Evolutionary conservation across 35 echinoderm and acorn worm genomes (phyloP), one percentile per base, ranked within the genome.

Genomic region (Ophioderma brevispina): DNA sequence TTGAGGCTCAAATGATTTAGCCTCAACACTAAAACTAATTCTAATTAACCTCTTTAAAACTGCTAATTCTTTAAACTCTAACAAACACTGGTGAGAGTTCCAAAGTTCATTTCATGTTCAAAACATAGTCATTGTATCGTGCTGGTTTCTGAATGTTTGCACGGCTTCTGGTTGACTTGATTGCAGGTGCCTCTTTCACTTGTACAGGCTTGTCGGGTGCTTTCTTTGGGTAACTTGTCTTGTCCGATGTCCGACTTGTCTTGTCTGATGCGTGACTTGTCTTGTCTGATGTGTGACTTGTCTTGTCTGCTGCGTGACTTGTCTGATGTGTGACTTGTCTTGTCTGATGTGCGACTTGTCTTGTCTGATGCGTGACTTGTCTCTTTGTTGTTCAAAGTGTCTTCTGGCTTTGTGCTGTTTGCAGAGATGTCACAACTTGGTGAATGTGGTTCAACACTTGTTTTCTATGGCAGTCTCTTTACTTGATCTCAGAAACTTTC

Each of bases 401-500:
- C n/a, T n/a, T n/a, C n/a, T n/a, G n/a, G n/a, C n/a, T n/a, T n/a
- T n/a, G n/a, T n/a, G n/a, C n/a, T n/a, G n/a, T n/a, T n/a, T n/a
- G n/a, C n/a, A n/a, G n/a, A n/a, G n/a, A n/a, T n/a, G 13, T 23
- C 35, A 13, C 37, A 17, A 64, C 19, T 36, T 85, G 56, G 0
- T 0, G 31, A 5, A 55, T 10, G 31, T 15, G 50, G 19, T 21
- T 28, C 36, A 33, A 19, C 0, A 25, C 1, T 64, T 32, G 13
- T 31, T 33, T 64, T 35, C 11, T 39, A 14, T 36, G 49, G 84
- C n/a, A n/a, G n/a, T n/a, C 25, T 76, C 42, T 28, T 31, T 37
- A 23, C 52, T 75, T 64, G 84, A 21, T 23, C 55, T 32, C 43
- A 89, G 86, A 46, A 81, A 63, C 77, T 84, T 90, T 37, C 87